Evolutionary conservation across 2,888 invertebrate species (phyloP).

Genomic region (Laspeyria flexula): DNA sequence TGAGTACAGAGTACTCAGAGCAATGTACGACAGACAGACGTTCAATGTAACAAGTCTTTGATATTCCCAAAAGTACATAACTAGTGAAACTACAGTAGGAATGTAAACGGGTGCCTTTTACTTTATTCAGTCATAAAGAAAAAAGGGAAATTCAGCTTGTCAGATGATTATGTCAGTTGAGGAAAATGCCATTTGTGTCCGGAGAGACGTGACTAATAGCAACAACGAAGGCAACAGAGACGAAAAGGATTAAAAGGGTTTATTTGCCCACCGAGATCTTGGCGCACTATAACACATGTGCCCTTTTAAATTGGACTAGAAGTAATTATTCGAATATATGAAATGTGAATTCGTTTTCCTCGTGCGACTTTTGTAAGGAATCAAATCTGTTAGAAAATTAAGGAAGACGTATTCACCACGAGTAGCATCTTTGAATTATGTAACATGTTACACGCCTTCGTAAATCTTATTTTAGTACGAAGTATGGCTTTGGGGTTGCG

Average conservation of each 20-base stretch:
- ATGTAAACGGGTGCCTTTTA: not conserved
- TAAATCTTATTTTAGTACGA: not conserved
- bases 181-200: slow-evolving; percentile 42
- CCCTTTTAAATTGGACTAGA: slow-evolving; percentile 16
- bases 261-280: slow-evolving; percentile 5
- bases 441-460: not conserved
- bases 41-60: no score
- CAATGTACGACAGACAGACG: no score
- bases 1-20: no score
- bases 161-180: slow-evolving; percentile 40
- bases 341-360: not conserved
- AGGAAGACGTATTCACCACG: not conserved
- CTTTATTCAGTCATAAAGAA: not conserved
- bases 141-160: slow-evolving; percentile 21
- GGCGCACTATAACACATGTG: slow-evolving; percentile 4
- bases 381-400: not conserved
- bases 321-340: slow-evolving; percentile 16
- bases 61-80: no score
- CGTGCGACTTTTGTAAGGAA: not conserved
- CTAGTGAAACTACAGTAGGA: not conserved
- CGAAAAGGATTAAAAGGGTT: slow-evolving; percentile 22
- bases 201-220: slow-evolving; percentile 41
- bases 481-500: not conserved
- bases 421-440: not conserved
- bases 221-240: slow-evolving; percentile 16